Percentiles rank a stretch among this genome's conserved stretches.
Conservation (phyloP, 1,140 invertebrate genomes). For the Platorchestia sp. region DNA sequence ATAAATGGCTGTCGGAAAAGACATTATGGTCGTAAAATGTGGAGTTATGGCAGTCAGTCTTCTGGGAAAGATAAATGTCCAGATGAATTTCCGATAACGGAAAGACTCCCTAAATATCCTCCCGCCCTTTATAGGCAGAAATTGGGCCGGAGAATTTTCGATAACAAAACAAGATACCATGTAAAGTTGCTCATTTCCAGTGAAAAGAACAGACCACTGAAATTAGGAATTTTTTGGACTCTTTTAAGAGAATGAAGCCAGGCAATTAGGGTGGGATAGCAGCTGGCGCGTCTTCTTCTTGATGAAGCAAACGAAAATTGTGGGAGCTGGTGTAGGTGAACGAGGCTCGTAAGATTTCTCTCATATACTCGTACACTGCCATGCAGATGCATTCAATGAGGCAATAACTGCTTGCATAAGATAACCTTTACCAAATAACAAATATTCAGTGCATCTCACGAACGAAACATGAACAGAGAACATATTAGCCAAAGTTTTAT, state of each 20-base stretch:
- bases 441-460: too few species aligned
- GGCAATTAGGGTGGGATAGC: neutral
- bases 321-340: neutral
- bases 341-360: too few species aligned
- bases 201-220: neutral
- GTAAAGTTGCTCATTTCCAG: neutral
- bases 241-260: neutral
- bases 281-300: neutral
- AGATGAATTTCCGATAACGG: conserved; percentile 1
- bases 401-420: too few species aligned
- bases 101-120: neutral
- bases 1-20: neutral
- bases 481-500: too few species aligned
- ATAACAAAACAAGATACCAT: neutral
- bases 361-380: too few species aligned
- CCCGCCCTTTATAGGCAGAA: neutral
- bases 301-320: neutral
- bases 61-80: neutral
- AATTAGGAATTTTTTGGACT: neutral
- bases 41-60: conserved; percentile 6
- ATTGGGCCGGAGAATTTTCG: neutral
- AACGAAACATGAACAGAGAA: too few species aligned
- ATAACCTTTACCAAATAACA: too few species aligned
- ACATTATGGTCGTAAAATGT: neutral
- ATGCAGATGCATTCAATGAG: too few species aligned